Percentiles rank a stretch among this genome's conserved stretches.
Evolutionary conservation across 1,140 invertebrate species (phyloP).

Genomic region (Drosophila yakuba): DNA sequence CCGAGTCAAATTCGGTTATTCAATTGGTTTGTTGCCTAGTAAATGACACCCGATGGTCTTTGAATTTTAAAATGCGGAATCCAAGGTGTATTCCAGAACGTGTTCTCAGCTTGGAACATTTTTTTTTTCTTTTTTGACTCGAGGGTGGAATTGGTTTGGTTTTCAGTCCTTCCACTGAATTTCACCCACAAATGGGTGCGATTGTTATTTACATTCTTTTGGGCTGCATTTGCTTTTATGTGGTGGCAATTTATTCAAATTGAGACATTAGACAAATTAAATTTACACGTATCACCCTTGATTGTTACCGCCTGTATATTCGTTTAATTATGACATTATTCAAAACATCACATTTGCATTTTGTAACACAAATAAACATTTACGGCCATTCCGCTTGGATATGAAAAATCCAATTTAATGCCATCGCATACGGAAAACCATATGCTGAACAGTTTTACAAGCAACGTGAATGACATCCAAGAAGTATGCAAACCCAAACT

Average conservation of each 20-base stretch:
- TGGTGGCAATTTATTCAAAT: constrained; percentile 79
- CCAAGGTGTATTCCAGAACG: constrained; percentile 49
- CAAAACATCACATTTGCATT: constrained; percentile 50
- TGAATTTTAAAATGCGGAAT: constrained; percentile 75
- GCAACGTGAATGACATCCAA: background rate
- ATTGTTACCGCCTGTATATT: constrained; percentile 77
- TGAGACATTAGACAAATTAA: constrained; percentile 84
- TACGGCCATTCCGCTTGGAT: constrained; percentile 49
- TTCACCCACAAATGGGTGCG: constrained; percentile 36
- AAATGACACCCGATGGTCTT: constrained; percentile 74
- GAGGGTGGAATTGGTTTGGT: constrained; percentile 49
- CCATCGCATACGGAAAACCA: background rate
- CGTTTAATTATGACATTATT: constrained; percentile 74
- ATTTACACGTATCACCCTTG: constrained; percentile 82
- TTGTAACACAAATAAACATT: constrained; percentile 59
- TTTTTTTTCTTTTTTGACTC: constrained; percentile 9
- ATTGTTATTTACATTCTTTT: constrained; percentile 67
- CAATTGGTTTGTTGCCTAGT: constrained; percentile 70
- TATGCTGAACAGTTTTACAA: background rate
- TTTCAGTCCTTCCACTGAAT: background rate
- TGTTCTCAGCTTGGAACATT: constrained; percentile 56
- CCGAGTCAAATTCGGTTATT: constrained; percentile 63
- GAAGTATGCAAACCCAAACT: constrained; percentile 4
- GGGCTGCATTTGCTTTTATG: constrained; percentile 42
- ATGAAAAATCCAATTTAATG: constrained; percentile 17